Conservation (phyloP, 2,888 invertebrate genomes). For the Rhamphomyia laevipes region DNA sequence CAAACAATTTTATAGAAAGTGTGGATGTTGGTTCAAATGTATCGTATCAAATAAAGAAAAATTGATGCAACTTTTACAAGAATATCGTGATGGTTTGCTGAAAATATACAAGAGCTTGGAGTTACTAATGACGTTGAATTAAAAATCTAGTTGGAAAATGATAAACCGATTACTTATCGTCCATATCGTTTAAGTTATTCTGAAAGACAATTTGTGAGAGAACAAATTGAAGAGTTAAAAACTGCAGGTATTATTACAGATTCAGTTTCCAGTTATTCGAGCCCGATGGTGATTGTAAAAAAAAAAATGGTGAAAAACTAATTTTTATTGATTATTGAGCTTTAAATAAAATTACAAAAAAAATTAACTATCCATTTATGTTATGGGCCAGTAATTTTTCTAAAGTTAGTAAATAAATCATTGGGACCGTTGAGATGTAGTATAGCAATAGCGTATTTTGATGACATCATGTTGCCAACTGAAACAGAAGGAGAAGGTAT, state of each 20-base stretch:
- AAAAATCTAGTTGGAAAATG: constrained; percentile 12
- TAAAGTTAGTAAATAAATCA: constrained; percentile 16
- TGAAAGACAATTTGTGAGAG: no score
- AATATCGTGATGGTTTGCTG: no score
- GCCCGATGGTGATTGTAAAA: constrained; percentile 19
- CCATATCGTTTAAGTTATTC: constrained; percentile 12
- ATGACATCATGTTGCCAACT: constrained; percentile 19
- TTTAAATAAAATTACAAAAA: constrained; percentile 18
- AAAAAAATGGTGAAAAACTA: constrained; percentile 20
- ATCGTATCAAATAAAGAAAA: no score
- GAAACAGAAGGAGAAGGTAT: neutral
- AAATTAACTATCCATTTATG: no score
- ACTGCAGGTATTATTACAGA: constrained; percentile 11
- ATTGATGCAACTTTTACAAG: no score
- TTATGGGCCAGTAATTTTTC: constrained; percentile 22
- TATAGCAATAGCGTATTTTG: constrained; percentile 16
- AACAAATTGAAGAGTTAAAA: constrained; percentile 10
- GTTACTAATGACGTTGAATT: constrained; percentile 9
- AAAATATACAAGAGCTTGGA: constrained; percentile 11
- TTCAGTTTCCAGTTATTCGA: constrained; percentile 13
- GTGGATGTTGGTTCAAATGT: no score
- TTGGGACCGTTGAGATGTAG: constrained; percentile 4
- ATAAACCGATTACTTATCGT: no score
- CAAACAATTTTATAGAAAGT: no score
- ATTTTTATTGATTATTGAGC: constrained; percentile 22